phyloP scores from a whole-genome alignment of 2,888 invertebrate genomes.

The Mesorhabditis belari region DNA sequence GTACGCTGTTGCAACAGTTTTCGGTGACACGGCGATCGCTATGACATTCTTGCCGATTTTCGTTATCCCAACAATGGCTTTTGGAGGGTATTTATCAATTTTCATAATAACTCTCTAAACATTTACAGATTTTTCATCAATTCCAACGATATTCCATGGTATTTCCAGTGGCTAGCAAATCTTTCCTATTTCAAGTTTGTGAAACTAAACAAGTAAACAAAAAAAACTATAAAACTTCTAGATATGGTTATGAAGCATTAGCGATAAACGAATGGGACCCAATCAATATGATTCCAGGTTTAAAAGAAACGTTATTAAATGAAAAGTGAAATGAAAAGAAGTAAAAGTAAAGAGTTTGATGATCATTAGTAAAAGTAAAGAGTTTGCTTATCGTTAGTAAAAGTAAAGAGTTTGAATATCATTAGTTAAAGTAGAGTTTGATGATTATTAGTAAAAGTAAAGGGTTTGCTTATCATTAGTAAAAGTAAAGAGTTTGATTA shows the following conservation, averaged over 20 bases:
- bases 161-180: constrained; percentile 33
- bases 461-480: too few relatives aligned
- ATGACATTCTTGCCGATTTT: constrained; percentile 82
- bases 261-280: constrained; percentile 40
- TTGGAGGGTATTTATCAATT: constrained; percentile 71
- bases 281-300: constrained; percentile 20
- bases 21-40: constrained; percentile 77
- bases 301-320: constrained; percentile 3
- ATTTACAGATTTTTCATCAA: constrained; percentile 71
- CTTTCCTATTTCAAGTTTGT: constrained; percentile 32
- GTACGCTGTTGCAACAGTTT: constrained; percentile 80
- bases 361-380: too few relatives aligned
- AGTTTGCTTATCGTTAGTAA: too few relatives aligned
- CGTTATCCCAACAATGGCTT: constrained; percentile 83
- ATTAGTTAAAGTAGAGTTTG: too few relatives aligned
- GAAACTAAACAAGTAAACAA: background rate
- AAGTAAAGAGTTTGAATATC: too few relatives aligned
- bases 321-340: background rate
- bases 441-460: too few relatives aligned
- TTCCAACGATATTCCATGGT: constrained; percentile 59
- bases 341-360: too few relatives aligned
- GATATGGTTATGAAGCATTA: constrained; percentile 38
- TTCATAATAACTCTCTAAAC: background rate
- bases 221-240: constrained; percentile 6
- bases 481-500: too few relatives aligned